Evolutionary conservation across 2,797 vertebrate species (phyloP), one percentile per base, ranked within the genome.

Genomic region (Phrynocephalus guinanensis): DNA sequence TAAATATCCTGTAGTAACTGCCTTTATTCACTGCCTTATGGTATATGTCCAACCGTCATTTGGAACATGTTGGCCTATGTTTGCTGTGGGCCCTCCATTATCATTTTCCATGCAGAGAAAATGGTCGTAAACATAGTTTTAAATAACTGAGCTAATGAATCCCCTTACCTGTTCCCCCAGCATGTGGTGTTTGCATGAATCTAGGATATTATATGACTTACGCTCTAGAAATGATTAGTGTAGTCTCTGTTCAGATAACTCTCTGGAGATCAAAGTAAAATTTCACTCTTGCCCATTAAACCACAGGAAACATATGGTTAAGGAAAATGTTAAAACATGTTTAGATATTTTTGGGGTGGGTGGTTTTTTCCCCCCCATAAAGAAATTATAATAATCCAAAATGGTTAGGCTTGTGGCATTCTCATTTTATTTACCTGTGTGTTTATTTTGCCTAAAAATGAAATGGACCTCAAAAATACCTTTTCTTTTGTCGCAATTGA

Each of bases 201-300:
- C 72, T 72, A 60, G 75, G 48, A 5, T 87, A 68, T 83, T 44
- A 20, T 89, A 70, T 82, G 87, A 91, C 3, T 85, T 88, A 86
- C 68, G 33, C 72, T 86, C 60, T 28, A 18, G 20, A 85, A 92
- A 1, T 88, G 5, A 83, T 87, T 87, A 87, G 87, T 83, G 89
- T 67, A 88, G 6, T 92, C 88, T 93, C 50, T n/a, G 33, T 89
- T 92, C 28, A 78, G 68, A 89, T 77, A 92, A 91, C 90, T 86
- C 83, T 72, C n/a, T 83, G 66, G 38, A 89, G 66, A 88, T 89
- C 67, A 89, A 67, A 88, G 38, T 82, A 92, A 88, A 89, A 89
- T 89, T 86, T 88, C 0, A 0, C 78, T 73, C 10, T 75, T 93
- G 71, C 77, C 91, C 66, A 79, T 93, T 94, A 90, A 91, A 90